These are phyloP conservation scores for Oenanthe oenanthe DNA, from an alignment of 2,113 vertebrate species.

Conservation along the genomic window DNA sequence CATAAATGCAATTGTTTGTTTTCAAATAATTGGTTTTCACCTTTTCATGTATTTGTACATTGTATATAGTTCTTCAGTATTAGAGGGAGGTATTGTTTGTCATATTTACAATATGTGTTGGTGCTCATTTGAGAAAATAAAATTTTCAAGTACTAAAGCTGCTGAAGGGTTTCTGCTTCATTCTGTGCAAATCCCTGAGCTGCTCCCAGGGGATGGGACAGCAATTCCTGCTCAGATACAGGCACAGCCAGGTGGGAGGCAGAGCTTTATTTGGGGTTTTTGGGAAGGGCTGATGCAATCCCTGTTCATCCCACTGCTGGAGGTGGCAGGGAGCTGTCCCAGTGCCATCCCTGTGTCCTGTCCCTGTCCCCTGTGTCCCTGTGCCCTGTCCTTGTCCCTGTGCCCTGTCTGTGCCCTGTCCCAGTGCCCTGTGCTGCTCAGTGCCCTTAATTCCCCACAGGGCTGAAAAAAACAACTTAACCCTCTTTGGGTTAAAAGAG, in stretches of 20 bases:
- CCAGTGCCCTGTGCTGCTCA: neutral
- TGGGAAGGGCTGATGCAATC: neutral
- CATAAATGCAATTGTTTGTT: slow-evolving; percentile 76
- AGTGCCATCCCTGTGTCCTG: no score
- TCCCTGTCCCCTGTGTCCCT: no score
- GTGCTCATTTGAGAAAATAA: slow-evolving; percentile 89
- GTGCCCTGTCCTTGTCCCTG: no score
- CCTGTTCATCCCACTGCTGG: neutral
- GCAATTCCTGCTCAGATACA: fast-evolving
- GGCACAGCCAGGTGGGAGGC: fast-evolving
- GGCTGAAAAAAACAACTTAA: neutral
- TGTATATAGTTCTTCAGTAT: slow-evolving; percentile 83
- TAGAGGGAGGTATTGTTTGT: slow-evolving; percentile 81
- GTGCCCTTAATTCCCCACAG: neutral
- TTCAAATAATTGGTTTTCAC: slow-evolving; percentile 70
- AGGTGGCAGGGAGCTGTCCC: neutral
- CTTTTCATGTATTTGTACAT: slow-evolving; percentile 72
- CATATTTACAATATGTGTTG: slow-evolving; percentile 82
- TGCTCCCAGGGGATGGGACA: neutral
- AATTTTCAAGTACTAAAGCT: slow-evolving; percentile 81
- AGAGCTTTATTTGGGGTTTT: neutral
- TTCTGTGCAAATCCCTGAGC: neutral
- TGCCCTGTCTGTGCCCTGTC: neutral
- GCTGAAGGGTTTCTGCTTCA: fast-evolving
- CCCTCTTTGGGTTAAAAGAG: neutral